A percentile compares a stretch with the other conserved stretches of the same genome.
Evolutionary conservation across 2,797 vertebrate genomes (phyloP).

Genomic region (Trachurus trachurus): DNA sequence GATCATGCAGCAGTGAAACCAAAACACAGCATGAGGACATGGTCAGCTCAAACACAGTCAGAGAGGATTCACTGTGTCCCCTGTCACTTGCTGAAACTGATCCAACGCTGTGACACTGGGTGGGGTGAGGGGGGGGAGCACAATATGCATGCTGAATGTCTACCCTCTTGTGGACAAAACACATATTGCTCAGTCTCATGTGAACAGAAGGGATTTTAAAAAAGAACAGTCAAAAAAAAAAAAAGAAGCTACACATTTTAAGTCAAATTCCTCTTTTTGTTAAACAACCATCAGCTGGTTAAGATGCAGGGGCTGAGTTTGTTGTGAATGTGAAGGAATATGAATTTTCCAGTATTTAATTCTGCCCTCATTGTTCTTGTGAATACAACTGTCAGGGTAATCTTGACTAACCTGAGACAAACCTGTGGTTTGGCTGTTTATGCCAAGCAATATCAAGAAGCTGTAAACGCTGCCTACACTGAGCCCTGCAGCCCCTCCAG

Average conservation of each 20-base stretch:
- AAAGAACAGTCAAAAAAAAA: not conserved
- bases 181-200: constrained; percentile 48
- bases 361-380: constrained; percentile 41
- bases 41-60: constrained; percentile 41
- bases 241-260: not conserved
- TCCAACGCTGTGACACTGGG: constrained; percentile 38
- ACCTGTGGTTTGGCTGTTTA: constrained; percentile 60
- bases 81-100: constrained; percentile 44
- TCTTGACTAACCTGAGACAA: constrained; percentile 63
- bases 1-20: constrained; percentile 25
- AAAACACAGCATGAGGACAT: constrained; percentile 35
- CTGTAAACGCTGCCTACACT: constrained; percentile 45
- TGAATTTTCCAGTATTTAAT: constrained; percentile 16
- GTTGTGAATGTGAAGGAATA: constrained; percentile 24
- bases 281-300: constrained; percentile 20
- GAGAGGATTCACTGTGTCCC: constrained; percentile 40
- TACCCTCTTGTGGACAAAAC: constrained; percentile 85
- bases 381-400: constrained; percentile 68
- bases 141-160: constrained; percentile 76
- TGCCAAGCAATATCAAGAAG: constrained; percentile 53
- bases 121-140: not conserved
- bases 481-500: constrained; percentile 28
- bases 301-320: not conserved
- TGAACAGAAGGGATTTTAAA: not conserved
- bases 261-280: not conserved